Evolutionary conservation across 2,113 vertebrate genomes (phyloP).

Genomic region (Mohoua ochrocephala): DNA sequence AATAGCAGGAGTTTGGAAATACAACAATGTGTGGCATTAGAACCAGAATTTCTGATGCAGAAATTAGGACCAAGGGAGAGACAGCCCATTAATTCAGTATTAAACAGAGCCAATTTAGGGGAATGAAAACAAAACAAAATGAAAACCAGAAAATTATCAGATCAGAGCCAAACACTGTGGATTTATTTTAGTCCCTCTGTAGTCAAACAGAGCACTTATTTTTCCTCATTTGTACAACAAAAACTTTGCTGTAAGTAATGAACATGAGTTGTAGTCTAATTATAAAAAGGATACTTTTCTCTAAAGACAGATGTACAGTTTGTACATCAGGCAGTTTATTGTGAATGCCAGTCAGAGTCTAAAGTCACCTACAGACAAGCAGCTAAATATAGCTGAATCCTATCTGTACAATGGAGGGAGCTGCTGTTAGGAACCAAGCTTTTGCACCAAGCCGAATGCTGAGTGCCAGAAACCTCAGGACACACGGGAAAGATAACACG

Average conservation of each 20-base stretch:
- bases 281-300: background rate
- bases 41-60: constrained; percentile 32
- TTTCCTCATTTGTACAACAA: background rate
- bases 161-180: background rate
- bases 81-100: constrained; percentile 40
- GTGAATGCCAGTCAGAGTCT: background rate
- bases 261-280: background rate
- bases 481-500: background rate
- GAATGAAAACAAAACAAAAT: background rate
- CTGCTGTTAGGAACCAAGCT: background rate
- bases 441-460: background rate
- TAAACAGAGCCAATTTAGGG: background rate
- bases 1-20: constrained; percentile 23
- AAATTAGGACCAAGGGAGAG: constrained; percentile 32
- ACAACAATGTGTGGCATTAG: background rate
- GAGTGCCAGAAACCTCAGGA: background rate
- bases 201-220: background rate
- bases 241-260: background rate
- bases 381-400: background rate
- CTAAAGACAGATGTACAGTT: background rate
- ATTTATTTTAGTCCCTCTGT: background rate
- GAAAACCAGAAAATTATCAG: background rate
- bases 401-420: background rate
- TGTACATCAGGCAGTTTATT: background rate
- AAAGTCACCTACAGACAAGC: background rate